These are phyloP conservation scores for Rhineura floridana DNA, from an alignment of 2,113 vertebrate genomes.

Conservation along the genomic window DNA sequence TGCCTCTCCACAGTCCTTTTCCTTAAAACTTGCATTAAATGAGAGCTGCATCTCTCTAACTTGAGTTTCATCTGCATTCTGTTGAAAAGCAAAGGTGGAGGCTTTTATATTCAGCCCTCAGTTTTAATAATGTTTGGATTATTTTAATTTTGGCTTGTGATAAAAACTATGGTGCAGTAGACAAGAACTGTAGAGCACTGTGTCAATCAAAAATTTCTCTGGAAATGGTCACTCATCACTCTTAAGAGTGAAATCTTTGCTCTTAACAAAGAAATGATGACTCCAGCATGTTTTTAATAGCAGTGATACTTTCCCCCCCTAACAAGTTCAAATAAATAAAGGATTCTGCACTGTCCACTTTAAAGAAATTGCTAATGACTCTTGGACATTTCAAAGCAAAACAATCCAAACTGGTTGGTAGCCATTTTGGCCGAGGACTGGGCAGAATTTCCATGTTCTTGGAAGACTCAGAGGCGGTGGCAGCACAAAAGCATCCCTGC, in stretches of 20 bases:
- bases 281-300: not conserved
- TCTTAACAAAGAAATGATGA: not conserved
- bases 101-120: not conserved
- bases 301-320: not conserved
- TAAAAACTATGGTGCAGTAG: not conserved
- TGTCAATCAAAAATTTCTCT: not conserved
- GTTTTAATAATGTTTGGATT: not conserved
- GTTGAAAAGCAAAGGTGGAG: not conserved
- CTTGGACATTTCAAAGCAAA: not conserved
- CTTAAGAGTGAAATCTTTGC: not conserved
- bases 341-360: no score
- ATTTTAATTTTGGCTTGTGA: not conserved
- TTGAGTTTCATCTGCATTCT: not conserved
- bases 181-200: not conserved
- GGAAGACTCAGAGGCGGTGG: not conserved
- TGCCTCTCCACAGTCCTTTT: not conserved
- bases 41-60: not conserved
- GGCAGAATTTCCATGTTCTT: not conserved
- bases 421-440: not conserved
- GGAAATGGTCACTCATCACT: not conserved
- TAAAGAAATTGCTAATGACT: not conserved
- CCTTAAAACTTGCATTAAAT: slow-evolving; percentile 31
- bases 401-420: not conserved
- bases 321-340: not conserved
- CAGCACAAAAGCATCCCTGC: not conserved